A percentile compares a stretch with the other conserved stretches of the same genome.
Conservation (phyloP, 2,888 invertebrate genomes). For the Stenurella melanura region DNA sequence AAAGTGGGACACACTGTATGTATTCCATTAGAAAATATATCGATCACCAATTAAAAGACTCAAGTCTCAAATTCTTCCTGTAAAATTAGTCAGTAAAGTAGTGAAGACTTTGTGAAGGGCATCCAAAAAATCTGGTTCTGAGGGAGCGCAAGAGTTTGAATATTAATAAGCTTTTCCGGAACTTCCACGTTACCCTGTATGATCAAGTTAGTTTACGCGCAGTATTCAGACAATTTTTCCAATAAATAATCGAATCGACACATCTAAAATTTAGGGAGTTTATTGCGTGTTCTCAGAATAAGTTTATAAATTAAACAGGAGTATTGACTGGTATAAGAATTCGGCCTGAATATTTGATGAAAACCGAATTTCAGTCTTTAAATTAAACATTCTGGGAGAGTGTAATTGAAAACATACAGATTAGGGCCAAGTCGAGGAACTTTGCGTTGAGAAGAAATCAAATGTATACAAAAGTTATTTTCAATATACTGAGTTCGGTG, state of each 20-base stretch:
- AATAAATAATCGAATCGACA: slow-evolving; percentile 38
- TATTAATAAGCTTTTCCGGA: no score
- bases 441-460: slow-evolving; percentile 11
- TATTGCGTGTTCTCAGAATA: slow-evolving; percentile 39
- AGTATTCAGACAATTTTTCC: slow-evolving; percentile 24
- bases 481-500: slow-evolving; percentile 16
- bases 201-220: not conserved
- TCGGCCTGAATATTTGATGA: slow-evolving; percentile 56
- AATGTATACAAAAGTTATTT: slow-evolving; percentile 35
- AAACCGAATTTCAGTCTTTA: slow-evolving; percentile 34
- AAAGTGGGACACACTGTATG: no score
- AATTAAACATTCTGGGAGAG: slow-evolving; percentile 33
- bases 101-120: no score
- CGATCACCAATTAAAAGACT: no score
- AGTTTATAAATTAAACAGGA: slow-evolving; percentile 41
- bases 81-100: no score
- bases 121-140: no score
- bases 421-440: slow-evolving; percentile 35
- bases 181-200: no score
- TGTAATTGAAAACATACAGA: slow-evolving; percentile 39
- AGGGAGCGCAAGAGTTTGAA: no score
- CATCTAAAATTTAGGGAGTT: slow-evolving; percentile 39
- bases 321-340: slow-evolving; percentile 50
- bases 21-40: no score
- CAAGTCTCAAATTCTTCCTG: no score